phyloP scores from a whole-genome alignment of 2,888 invertebrate genomes.

The Microplitis deprimator region DNA sequence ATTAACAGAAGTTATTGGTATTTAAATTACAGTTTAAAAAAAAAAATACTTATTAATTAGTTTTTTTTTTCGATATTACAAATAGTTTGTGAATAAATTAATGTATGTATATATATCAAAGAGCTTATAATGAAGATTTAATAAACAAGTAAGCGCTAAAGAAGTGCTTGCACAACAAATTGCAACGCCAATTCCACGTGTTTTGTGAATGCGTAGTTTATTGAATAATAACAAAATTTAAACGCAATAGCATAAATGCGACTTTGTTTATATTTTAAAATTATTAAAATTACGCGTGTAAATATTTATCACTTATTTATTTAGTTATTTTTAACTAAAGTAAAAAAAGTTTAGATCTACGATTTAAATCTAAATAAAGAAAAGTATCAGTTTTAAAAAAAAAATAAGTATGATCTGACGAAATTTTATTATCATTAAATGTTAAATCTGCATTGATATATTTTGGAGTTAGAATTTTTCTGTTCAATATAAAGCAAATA shows the following conservation, averaged over 20 bases:
- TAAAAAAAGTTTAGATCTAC: too few relatives aligned
- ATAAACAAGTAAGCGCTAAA: not conserved
- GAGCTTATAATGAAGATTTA: not conserved
- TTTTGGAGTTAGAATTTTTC: too few relatives aligned
- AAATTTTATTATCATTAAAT: too few relatives aligned
- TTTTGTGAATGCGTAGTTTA: constrained; percentile 16
- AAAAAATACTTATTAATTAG: too few relatives aligned
- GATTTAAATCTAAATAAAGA: too few relatives aligned
- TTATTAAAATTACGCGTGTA: not conserved
- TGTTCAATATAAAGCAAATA: too few relatives aligned
- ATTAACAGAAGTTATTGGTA: not conserved
- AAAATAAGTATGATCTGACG: too few relatives aligned
- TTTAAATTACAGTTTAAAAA: too few relatives aligned
- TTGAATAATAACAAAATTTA: constrained; percentile 27
- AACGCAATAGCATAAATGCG: not conserved
- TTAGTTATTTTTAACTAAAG: not conserved
- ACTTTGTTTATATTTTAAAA: not conserved
- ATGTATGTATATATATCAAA: not conserved
- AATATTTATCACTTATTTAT: not conserved
- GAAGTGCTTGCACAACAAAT: constrained; percentile 23
- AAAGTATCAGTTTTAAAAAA: too few relatives aligned
- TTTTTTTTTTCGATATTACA: not conserved
- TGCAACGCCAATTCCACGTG: constrained; percentile 36
- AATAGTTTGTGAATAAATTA: too few relatives aligned
- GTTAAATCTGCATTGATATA: too few relatives aligned